Evolutionary conservation across 1,140 invertebrate genomes (phyloP).

Genomic region (Drosophila auraria): DNA sequence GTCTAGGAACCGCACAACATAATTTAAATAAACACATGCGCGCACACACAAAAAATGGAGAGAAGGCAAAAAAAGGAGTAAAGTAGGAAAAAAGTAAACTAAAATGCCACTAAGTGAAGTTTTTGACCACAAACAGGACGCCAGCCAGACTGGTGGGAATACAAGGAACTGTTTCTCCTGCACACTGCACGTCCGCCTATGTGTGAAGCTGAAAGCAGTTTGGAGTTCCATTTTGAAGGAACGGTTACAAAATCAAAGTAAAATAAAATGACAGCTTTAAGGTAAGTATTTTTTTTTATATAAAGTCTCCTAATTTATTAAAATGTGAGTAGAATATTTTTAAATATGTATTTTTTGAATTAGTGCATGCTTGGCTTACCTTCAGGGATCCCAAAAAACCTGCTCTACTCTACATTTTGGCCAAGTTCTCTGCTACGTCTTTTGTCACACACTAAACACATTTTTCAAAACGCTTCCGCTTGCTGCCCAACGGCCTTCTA

Average conservation of each 20-base stretch:
- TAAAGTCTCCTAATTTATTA: too few species aligned
- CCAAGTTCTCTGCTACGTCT: constrained; percentile 17
- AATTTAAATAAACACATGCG: constrained; percentile 78
- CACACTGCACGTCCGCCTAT: constrained; percentile 3
- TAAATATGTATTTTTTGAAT: too few species aligned
- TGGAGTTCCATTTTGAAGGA: not conserved
- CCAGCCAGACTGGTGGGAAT: constrained; percentile 43
- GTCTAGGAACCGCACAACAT: constrained; percentile 80
- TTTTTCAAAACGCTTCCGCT: constrained; percentile 74
- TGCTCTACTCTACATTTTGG: not conserved
- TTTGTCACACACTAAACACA: constrained; percentile 79
- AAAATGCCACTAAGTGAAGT: constrained; percentile 80
- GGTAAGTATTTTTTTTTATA: too few species aligned
- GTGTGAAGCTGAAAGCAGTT: not conserved
- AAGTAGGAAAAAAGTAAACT: constrained; percentile 32
- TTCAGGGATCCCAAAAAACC: not conserved
- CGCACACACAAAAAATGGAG: constrained; percentile 9
- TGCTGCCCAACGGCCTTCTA: constrained; percentile 35
- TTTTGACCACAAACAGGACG: constrained; percentile 77
- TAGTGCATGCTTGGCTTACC: too few species aligned
- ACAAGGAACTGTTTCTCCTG: not conserved
- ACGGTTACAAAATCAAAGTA: too few species aligned
- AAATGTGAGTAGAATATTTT: too few species aligned
- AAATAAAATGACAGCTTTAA: too few species aligned
- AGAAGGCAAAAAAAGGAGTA: not conserved